A percentile compares a stretch with the other conserved stretches of the same genome.
phyloP scores from a whole-genome alignment of 2,888 invertebrate genomes.

The Fragum fragum region DNA sequence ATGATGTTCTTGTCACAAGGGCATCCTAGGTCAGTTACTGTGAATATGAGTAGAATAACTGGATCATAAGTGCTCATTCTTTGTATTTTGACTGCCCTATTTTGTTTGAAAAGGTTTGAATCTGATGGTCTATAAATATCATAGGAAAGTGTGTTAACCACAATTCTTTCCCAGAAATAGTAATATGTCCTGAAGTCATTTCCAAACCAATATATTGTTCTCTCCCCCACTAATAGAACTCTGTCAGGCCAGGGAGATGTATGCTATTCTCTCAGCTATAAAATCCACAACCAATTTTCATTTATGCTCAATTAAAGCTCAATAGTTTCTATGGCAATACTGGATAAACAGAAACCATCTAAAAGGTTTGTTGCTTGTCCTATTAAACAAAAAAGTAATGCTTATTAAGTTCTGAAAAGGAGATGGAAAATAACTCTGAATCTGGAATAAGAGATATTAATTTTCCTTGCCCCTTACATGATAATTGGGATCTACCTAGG shows the following conservation, averaged over 20 bases:
- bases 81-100: no score
- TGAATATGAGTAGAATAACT: no score
- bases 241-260: constrained; percentile 4
- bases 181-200: constrained; percentile 12
- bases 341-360: constrained; percentile 50
- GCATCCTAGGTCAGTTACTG: no score
- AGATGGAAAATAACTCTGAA: no score
- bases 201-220: constrained; percentile 11
- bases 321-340: constrained; percentile 44
- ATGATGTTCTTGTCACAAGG: no score
- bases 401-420: background rate
- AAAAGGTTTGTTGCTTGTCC: constrained; percentile 37
- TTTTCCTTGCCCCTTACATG: no score
- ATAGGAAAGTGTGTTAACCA: background rate
- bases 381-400: constrained; percentile 33
- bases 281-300: constrained; percentile 49
- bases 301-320: constrained; percentile 59
- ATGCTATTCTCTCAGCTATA: constrained; percentile 17
- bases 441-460: no score
- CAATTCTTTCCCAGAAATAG: background rate
- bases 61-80: no score
- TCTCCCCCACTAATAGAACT: constrained; percentile 21
- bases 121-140: no score
- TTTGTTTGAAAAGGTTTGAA: no score
- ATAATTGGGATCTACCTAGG: no score